Base-by-base conservation (phyloP, 2,113 vertebrate genomes). In the Triplophysa dalaica region DNA sequence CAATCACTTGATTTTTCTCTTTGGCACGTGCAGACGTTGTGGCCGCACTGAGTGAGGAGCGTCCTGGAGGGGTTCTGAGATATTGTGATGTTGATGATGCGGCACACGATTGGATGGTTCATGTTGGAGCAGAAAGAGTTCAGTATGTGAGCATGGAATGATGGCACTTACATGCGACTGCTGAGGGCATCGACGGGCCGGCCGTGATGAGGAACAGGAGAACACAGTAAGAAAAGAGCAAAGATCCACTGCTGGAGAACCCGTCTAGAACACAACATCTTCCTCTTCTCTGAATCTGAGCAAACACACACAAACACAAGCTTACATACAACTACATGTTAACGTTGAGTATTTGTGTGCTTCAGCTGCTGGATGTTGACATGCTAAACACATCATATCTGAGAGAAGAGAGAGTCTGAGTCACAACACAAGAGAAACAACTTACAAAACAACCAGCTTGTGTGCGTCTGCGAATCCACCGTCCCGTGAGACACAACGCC, bases 171-270 rank as follows among this genome's bases (percentile, higher is more conserved):
- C 97, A 92, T 93, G 89, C 96, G 92, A 92, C 88, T 92, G 91
- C 93, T 93, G 86, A 93, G 92, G 56, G 91, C 94, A 75, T 96
- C 94, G 2, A 95, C 90, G 6, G 95, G 94, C 65, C 94, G 93
- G 70, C 95, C 96, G 22, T 87, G 87, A 72, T 93, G 92, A 13
- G 95, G 95, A 78, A 92, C 91, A 9, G 95, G 94, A 16, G 94
- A 96, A 84, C 95, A 96, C 87, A 98, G 90, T 76, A 98, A 91
- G 85, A 98, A 95, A 48, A 95, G 89, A 0, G 94, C 92, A 75
- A 97, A 92, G 88, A 93, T 93, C 94, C 96, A 97, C 79, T 88
- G 94, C 86, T 93, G 95, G 64, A 96, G 91, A 82, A 93, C 85
- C 43, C 87, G 87, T 87, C 86, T 91, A 88, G 92, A 95, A 88